Percentiles rank a stretch among this genome's conserved stretches.
These are phyloP conservation scores for Drosophila watanabei DNA, from an alignment of 1,140 invertebrate genomes.

Conservation along the genomic window DNA sequence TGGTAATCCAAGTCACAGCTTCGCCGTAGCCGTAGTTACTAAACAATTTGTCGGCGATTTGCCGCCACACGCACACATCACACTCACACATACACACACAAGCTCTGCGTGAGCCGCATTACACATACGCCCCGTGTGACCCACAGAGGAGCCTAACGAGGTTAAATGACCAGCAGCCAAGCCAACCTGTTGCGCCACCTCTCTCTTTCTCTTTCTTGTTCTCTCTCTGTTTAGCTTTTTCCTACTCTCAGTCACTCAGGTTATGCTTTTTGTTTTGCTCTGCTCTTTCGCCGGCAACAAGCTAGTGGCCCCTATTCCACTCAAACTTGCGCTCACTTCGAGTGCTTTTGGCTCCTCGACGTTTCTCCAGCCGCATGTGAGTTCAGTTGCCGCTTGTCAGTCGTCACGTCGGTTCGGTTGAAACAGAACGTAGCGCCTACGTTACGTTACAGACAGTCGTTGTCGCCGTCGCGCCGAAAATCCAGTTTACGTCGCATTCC, in stretches of 20 bases:
- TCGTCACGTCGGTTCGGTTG: slow-evolving; percentile 77
- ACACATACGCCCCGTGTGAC: slow-evolving; percentile 51
- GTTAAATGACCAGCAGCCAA: slow-evolving; percentile 34
- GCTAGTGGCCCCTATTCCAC: slow-evolving; percentile 32
- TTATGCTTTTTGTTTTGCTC: slow-evolving; percentile 64
- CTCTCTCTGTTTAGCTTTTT: not conserved
- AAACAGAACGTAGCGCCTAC: slow-evolving; percentile 16
- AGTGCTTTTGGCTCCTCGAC: slow-evolving; percentile 37
- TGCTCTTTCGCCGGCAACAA: slow-evolving; percentile 73
- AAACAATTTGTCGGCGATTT: slow-evolving; percentile 76
- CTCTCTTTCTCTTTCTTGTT: slow-evolving; percentile 3
- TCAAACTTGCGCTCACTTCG: slow-evolving; percentile 33
- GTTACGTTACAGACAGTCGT: slow-evolving; percentile 10
- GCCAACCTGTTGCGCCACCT: slow-evolving; percentile 56
- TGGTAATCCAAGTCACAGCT: slow-evolving; percentile 63
- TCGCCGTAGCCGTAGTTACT: slow-evolving; percentile 37
- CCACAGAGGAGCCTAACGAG: slow-evolving; percentile 29
- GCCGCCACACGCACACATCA: slow-evolving; percentile 14
- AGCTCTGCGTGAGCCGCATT: slow-evolving; percentile 20
- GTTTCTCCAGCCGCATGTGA: slow-evolving; percentile 60
- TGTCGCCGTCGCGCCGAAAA: slow-evolving; percentile 28
- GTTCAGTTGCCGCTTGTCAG: slow-evolving; percentile 75
- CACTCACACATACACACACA: not conserved
- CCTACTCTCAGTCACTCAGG: slow-evolving; percentile 1
- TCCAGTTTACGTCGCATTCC: slow-evolving; percentile 45